Conservation (phyloP, 2,888 invertebrate genomes). For the Endomychus coccineus region DNA sequence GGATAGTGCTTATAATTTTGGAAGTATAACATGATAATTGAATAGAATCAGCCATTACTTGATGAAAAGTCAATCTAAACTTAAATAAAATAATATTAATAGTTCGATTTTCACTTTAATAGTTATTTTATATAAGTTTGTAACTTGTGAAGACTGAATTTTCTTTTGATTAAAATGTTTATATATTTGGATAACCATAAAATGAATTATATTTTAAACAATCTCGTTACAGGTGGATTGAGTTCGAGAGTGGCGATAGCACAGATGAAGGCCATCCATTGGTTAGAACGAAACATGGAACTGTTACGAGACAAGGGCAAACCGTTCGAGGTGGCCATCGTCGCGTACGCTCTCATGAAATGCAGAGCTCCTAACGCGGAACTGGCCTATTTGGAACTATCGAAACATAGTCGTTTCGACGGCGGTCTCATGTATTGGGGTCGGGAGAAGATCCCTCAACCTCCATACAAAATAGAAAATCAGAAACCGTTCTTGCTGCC, state of each 20-base stretch:
- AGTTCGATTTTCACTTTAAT: too few species aligned
- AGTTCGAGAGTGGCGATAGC: constrained; percentile 71
- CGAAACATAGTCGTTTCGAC: constrained; percentile 57
- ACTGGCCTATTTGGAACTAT: constrained; percentile 69
- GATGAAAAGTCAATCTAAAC: too few species aligned
- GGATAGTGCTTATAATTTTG: too few species aligned
- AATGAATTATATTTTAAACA: too few species aligned
- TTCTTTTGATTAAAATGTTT: too few species aligned
- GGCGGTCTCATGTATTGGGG: constrained; percentile 86
- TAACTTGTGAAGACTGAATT: too few species aligned
- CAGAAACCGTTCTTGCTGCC: constrained; percentile 86
- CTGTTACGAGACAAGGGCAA: constrained; percentile 62
- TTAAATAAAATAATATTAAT: too few species aligned
- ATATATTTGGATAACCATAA: too few species aligned
- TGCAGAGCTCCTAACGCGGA: constrained; percentile 82
- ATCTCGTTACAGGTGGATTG: constrained; percentile 52
- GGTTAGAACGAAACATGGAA: constrained; percentile 77
- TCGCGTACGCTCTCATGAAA: constrained; percentile 78
- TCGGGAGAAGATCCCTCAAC: constrained; percentile 66
- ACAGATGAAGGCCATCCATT: constrained; percentile 65
- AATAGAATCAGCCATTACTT: too few species aligned
- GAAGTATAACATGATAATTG: too few species aligned
- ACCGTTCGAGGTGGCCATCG: constrained; percentile 81
- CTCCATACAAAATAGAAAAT: constrained; percentile 81
- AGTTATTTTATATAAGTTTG: too few species aligned